Percentiles rank a stretch among this genome's conserved stretches.
Conservation (phyloP, 1,140 invertebrate species). For the Oncopodura yosiiana region DNA sequence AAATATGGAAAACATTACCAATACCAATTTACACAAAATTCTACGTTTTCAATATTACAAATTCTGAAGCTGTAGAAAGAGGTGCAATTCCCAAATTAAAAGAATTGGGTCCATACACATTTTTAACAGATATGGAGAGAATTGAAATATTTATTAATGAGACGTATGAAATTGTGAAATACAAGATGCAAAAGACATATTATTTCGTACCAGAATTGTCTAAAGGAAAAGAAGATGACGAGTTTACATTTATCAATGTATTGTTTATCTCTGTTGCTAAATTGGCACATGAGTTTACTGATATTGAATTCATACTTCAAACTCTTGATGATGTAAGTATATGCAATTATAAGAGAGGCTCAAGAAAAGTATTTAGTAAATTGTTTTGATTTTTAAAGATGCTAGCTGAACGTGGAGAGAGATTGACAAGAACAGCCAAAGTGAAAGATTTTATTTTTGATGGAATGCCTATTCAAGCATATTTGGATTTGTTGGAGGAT, state of each 20-base stretch:
- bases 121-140: too few species aligned
- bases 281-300: conserved; percentile 6
- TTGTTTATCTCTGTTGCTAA: conserved; percentile 16
- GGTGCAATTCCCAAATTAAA: conserved; percentile 40
- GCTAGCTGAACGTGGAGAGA: neutral
- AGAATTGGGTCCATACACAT: conserved; percentile 44
- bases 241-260: conserved; percentile 23
- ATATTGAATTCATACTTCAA: conserved; percentile 6
- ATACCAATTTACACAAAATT: conserved; percentile 37
- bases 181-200: conserved; percentile 1
- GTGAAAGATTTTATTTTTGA: conserved; percentile 10
- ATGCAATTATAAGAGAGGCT: too few species aligned
- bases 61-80: conserved; percentile 39
- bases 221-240: conserved; percentile 13
- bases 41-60: conserved; percentile 45
- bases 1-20: conserved; percentile 31
- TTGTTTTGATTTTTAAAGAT: too few species aligned
- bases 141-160: too few species aligned
- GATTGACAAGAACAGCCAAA: neutral
- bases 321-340: too few species aligned
- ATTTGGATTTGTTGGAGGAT: neutral
- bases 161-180: too few species aligned
- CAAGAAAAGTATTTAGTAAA: too few species aligned
- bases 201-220: conserved; percentile 18
- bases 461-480: neutral